Conservation (phyloP, 2,888 invertebrate genomes). For the Zaprionus bogoriensis region DNA sequence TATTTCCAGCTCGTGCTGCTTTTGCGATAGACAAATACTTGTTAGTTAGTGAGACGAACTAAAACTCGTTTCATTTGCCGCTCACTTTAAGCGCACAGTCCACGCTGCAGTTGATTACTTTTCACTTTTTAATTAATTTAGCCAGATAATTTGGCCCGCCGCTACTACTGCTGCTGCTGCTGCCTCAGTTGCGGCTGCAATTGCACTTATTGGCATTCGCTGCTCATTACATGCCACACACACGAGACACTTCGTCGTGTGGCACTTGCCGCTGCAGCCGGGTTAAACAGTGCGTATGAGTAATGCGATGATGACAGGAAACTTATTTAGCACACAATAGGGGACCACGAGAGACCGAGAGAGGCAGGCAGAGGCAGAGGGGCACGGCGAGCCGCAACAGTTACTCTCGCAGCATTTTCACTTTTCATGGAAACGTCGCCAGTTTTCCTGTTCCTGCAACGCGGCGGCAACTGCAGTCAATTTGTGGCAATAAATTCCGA, state of each 20-base stretch:
- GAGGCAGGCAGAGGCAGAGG: background rate
- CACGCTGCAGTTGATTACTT: background rate
- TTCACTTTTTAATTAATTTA: conserved; percentile 46
- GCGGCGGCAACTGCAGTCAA: conserved; percentile 38
- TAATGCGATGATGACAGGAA: conserved; percentile 68
- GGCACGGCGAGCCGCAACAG: conserved; percentile 36
- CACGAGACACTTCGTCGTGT: conserved; percentile 18
- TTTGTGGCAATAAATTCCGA: conserved; percentile 64
- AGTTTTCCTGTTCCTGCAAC: conserved; percentile 65
- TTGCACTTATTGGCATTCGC: conserved; percentile 32
- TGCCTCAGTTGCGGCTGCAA: background rate
- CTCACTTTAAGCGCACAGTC: background rate
- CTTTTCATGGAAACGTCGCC: conserved; percentile 40
- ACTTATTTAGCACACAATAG: conserved; percentile 73
- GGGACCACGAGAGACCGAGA: background rate
- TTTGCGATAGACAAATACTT: background rate
- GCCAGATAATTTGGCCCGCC: background rate
- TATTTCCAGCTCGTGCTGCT: conserved; percentile 86
- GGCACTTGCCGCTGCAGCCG: conserved; percentile 22
- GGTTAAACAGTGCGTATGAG: conserved; percentile 72
- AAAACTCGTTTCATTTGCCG: background rate
- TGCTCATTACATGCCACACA: conserved; percentile 36
- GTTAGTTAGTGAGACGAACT: background rate
- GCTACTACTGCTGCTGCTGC: background rate
- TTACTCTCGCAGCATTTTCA: conserved; percentile 67